Conservation (phyloP, 2,888 invertebrate species). For the Pycnomerus fuliginosus region DNA sequence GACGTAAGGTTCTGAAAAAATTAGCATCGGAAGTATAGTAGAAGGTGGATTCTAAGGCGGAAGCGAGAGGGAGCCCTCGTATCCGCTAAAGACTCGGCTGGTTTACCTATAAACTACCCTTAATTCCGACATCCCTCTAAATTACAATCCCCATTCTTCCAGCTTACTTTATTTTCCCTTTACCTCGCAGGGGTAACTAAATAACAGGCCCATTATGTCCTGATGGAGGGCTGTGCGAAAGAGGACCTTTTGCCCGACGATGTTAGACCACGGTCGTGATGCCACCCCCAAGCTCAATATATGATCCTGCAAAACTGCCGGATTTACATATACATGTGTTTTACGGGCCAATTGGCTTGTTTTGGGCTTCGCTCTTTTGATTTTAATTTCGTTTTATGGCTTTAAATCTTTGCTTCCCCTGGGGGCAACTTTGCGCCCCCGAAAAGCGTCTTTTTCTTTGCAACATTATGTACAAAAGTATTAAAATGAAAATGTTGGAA, state of each 20-base stretch:
- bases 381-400: constrained; percentile 47
- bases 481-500: no score
- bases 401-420: constrained; percentile 19
- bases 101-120: constrained; percentile 57
- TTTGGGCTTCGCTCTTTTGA: constrained; percentile 42
- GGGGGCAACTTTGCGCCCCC: background rate
- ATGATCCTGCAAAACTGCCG: constrained; percentile 45
- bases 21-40: constrained; percentile 33
- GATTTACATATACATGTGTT: constrained; percentile 53
- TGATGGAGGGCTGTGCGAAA: constrained; percentile 36
- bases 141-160: constrained; percentile 57
- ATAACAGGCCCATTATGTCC: constrained; percentile 55
- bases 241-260: constrained; percentile 20
- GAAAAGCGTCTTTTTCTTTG: no score
- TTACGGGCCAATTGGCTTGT: constrained; percentile 48
- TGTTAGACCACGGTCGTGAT: constrained; percentile 33
- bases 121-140: constrained; percentile 57
- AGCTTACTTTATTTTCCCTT: constrained; percentile 54
- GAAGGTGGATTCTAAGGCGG: constrained; percentile 27
- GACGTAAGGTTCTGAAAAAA: constrained; percentile 18
- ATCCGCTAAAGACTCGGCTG: constrained; percentile 51
- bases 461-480: no score
- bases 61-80: constrained; percentile 34
- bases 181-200: constrained; percentile 51
- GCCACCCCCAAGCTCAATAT: constrained; percentile 49